A percentile compares a stretch with the other conserved stretches of the same genome.
Conservation (phyloP, 2,113 vertebrate genomes). For the Lichenostomus cassidix region DNA sequence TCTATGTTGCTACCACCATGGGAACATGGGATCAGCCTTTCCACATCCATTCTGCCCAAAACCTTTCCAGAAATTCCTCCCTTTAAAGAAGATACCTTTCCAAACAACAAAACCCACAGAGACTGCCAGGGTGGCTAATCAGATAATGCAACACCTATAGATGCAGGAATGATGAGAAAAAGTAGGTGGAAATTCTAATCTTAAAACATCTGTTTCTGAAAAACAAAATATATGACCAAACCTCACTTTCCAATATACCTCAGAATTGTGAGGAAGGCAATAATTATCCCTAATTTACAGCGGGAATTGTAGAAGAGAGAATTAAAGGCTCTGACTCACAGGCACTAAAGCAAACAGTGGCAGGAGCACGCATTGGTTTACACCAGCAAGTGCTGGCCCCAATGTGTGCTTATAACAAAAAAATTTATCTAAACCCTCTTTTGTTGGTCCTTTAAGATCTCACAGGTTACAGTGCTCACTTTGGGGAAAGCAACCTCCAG, state of each 20-base stretch:
- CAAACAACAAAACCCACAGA: neutral
- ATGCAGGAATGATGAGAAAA: neutral
- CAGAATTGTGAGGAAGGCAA: neutral
- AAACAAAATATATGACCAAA: neutral
- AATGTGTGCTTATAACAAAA: too few relatives aligned
- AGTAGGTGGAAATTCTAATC: neutral
- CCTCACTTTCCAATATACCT: neutral
- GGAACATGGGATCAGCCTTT: neutral
- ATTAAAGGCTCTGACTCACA: conserved; percentile 1
- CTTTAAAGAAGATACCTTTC: neutral
- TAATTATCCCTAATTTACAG: conserved; percentile 1
- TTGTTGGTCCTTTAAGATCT: neutral
- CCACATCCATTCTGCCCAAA: neutral
- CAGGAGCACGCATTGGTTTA: neutral
- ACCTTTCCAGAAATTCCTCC: neutral
- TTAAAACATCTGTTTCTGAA: neutral
- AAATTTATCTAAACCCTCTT: neutral
- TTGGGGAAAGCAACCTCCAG: neutral
- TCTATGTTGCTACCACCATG: neutral
- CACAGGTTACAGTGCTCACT: neutral
- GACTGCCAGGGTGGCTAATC: neutral
- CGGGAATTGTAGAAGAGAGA: neutral
- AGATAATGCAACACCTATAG: neutral
- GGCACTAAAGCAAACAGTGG: neutral
- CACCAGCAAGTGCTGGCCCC: too few relatives aligned